Evolutionary conservation across 30 jellyfish, hydroid and myxozoan genomes (phyloP).

Genomic region (Aurelia sp.): DNA sequence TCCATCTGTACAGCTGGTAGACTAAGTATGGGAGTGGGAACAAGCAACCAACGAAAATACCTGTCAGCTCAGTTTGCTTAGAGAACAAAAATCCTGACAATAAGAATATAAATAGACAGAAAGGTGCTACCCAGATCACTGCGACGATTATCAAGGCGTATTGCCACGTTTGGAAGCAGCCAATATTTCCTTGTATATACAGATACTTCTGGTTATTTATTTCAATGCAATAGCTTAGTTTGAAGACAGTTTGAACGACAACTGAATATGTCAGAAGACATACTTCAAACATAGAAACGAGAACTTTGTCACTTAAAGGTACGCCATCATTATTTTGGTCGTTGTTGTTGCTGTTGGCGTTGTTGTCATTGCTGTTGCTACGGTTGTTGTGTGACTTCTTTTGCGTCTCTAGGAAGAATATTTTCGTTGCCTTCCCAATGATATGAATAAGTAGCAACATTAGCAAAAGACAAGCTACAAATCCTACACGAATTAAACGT

Average conservation of each 20-base stretch:
- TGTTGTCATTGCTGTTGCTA: no score
- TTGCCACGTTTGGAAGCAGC: conserved; percentile 70
- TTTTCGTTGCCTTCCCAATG: no score
- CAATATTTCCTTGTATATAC: conserved; percentile 36
- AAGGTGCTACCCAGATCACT: conserved; percentile 51
- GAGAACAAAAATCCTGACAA: conserved; percentile 3
- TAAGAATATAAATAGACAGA: conserved; percentile 6
- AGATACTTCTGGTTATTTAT: conserved; percentile 29
- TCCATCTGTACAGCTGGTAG: not conserved
- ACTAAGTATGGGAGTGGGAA: conserved; percentile 32
- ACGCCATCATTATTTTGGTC: no score
- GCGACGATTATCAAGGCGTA: conserved; percentile 9
- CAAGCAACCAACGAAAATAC: conserved; percentile 28
- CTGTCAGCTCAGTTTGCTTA: not conserved
- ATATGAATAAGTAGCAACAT: no score
- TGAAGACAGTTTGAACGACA: conserved; percentile 9
- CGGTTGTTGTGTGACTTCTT: no score
- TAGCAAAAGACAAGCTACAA: not conserved
- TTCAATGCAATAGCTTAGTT: conserved; percentile 28
- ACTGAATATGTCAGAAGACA: conserved; percentile 30
- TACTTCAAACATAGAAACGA: conserved; percentile 23
- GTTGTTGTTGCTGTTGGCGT: no score
- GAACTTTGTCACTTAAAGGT: conserved; percentile 14
- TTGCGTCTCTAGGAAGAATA: no score
- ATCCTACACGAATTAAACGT: conserved; percentile 9